Base-by-base conservation (phyloP, 2,113 vertebrate genomes). In the Pollachius pollachius region DNA sequence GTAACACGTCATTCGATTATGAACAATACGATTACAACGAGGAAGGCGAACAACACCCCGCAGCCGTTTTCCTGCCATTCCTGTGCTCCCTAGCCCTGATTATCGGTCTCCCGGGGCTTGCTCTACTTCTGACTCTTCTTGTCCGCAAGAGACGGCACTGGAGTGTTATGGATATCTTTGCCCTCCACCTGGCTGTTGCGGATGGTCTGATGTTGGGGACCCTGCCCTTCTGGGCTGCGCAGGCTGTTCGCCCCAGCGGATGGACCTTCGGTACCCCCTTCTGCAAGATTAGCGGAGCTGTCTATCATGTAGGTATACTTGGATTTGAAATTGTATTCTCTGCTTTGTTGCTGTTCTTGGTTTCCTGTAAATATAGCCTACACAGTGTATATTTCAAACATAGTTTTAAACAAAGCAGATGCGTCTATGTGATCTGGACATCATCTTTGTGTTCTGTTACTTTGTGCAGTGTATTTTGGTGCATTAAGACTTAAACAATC, bases 131-230 rank as follows among this genome's bases (percentile, higher is more conserved):
- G 0, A 66, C 37, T 0, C 81, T 93, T 69, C 81, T 95, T 72
- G 78, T 80, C 60, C 81, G 76, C 21, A 91, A 87, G 73, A 89
- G 77, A 52, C 70, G 17, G 0, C 61, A 6, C 58, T 91, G 92
- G 84, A 90, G 87, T 6, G 54, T 87, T n/a, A 94, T 91, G 0
- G 95, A 96, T 75, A 90, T 75, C 3, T 94, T 95, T 52, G 63
- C 96, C 69, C 75, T 95, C 25, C 85, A 95, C 72, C 69, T 95
- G 81, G 83, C 89, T 0, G 1, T 93, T 0, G 85, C 89, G 0
- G 94, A 97, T 3, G 2, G 84, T 1, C 83, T 95, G 13, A 88
- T 97, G 37, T 90, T 96, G 68, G 0, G 91, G 12, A 95, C 92
- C 0, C 80, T 96, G 34, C 94, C 94, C 0, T 75, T 95, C 64